These are phyloP conservation scores for Ranitomeya imitator DNA, from an alignment of 2,113 vertebrate species.

Conservation along the genomic window DNA sequence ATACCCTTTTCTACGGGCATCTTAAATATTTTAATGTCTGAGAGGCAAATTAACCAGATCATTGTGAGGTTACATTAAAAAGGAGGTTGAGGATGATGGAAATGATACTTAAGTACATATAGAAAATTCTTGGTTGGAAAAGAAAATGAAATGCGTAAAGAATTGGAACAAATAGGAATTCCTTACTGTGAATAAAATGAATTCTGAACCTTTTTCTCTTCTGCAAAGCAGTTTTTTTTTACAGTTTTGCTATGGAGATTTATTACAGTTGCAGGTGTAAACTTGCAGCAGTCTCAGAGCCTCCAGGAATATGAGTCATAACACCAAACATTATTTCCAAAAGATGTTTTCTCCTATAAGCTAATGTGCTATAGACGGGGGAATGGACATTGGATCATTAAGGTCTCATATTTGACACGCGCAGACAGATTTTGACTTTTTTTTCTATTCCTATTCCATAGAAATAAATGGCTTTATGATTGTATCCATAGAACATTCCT, in stretches of 20 bases:
- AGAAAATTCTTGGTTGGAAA: not conserved
- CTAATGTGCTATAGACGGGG: not conserved
- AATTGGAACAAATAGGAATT: not conserved
- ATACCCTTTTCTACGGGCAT: too few species aligned
- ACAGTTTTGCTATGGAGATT: not conserved
- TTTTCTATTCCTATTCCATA: not conserved
- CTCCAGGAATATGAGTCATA: constrained; percentile 13
- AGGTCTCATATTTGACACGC: not conserved
- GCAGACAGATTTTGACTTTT: not conserved
- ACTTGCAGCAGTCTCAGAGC: not conserved
- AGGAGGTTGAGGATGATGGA: not conserved
- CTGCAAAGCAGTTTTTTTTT: not conserved
- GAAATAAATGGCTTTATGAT: not conserved
- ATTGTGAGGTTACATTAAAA: not conserved
- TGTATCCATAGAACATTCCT: not conserved
- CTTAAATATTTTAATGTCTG: not conserved
- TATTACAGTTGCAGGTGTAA: constrained; percentile 8
- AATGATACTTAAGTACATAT: not conserved
- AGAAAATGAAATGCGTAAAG: not conserved
- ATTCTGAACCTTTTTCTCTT: not conserved
- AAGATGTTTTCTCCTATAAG: constrained; percentile 17
- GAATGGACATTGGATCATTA: not conserved
- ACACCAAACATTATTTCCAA: not conserved
- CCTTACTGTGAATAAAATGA: not conserved
- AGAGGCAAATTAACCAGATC: not conserved